phyloP scores from a whole-genome alignment of 1,140 invertebrate genomes.

The Holcopasites calliopsidis region DNA sequence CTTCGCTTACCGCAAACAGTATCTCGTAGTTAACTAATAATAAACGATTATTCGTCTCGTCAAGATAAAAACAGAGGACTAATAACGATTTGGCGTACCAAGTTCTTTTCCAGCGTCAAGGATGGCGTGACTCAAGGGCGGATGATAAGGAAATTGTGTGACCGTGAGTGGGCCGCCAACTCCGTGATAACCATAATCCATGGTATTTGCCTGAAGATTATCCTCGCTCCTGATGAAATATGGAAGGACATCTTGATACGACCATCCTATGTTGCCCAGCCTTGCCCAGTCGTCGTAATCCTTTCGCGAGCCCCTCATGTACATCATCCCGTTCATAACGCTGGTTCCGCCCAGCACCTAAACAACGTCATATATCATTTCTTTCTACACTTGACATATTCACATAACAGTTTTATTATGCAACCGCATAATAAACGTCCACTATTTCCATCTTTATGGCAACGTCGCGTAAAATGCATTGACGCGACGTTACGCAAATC shows the following conservation, averaged over 20 bases:
- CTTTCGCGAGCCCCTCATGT: constrained; percentile 93
- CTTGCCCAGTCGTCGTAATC: constrained; percentile 96
- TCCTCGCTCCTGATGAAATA: constrained; percentile 94
- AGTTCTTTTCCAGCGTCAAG: constrained; percentile 91
- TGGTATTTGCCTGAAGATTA: constrained; percentile 86
- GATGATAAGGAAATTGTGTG: constrained; percentile 91
- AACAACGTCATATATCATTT: background rate
- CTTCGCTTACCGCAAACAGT: too few species aligned
- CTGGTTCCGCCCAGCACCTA: constrained; percentile 94
- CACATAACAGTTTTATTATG: constrained; percentile 10
- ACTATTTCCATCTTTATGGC: background rate
- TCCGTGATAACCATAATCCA: constrained; percentile 88
- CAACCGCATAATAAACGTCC: background rate
- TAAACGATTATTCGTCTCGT: too few species aligned
- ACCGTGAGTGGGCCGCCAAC: constrained; percentile 89
- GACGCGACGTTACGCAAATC: too few species aligned
- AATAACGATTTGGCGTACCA: constrained; percentile 77
- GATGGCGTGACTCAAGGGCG: constrained; percentile 90
- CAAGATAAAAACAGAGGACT: too few species aligned
- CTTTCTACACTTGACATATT: too few species aligned
- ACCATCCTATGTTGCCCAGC: constrained; percentile 93
- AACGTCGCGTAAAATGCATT: too few species aligned
- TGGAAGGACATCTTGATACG: constrained; percentile 92
- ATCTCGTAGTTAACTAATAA: too few species aligned
- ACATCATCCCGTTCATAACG: constrained; percentile 98